Percentiles rank a stretch among this genome's conserved stretches.
phyloP scores from a whole-genome alignment of 2,888 invertebrate genomes.

The Limenitis camilla region DNA sequence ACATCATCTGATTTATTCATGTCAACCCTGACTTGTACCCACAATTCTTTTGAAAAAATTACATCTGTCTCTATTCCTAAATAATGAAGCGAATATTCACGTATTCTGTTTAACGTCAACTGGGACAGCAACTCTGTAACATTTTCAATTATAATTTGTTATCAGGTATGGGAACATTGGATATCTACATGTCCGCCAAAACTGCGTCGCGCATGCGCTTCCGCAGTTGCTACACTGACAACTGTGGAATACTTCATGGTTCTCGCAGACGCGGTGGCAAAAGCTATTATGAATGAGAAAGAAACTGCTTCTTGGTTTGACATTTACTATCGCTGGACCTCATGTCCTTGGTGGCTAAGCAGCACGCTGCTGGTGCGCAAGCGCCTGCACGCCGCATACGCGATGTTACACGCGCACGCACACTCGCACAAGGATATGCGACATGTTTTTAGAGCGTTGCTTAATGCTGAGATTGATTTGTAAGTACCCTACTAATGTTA shows the following conservation, averaged over 20 bases:
- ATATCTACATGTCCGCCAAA: conserved; percentile 21
- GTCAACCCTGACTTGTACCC: background rate
- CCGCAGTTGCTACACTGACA: conserved; percentile 38
- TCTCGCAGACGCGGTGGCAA: conserved; percentile 40
- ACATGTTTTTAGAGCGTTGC: conserved; percentile 26
- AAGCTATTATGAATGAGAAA: conserved; percentile 28
- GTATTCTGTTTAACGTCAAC: too few species aligned
- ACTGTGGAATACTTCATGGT: conserved; percentile 40
- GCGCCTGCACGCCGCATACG: conserved; percentile 46
- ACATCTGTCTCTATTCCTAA: too few species aligned
- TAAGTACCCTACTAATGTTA: conserved; percentile 30
- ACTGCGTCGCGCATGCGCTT: conserved; percentile 28
- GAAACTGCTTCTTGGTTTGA: conserved; percentile 38
- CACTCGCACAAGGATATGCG: background rate
- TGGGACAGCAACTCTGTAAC: too few species aligned
- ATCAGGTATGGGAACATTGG: conserved; percentile 47
- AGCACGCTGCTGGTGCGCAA: conserved; percentile 27
- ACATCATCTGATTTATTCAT: too few species aligned
- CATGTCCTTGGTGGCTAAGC: conserved; percentile 34
- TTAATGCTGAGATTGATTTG: conserved; percentile 38
- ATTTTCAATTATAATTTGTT: too few species aligned
- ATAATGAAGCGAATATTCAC: too few species aligned
- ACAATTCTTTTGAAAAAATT: background rate
- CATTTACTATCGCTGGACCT: conserved; percentile 28
- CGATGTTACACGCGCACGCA: conserved; percentile 26